These are phyloP conservation scores for Haliclystus octoradiatus DNA, from an alignment of 30 jellyfish, hydroid and myxozoan genomes.

Conservation along the genomic window DNA sequence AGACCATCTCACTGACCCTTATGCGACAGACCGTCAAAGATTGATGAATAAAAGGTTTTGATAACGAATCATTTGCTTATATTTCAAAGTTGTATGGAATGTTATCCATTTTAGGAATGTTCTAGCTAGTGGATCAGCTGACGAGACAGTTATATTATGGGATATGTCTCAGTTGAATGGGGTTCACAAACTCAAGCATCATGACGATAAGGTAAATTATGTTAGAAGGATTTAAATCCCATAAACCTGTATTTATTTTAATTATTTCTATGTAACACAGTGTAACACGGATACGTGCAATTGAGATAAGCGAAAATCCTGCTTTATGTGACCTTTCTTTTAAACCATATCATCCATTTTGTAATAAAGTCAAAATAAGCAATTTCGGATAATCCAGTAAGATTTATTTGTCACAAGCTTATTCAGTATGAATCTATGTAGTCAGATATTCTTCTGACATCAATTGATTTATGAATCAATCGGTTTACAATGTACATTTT, in stretches of 20 bases:
- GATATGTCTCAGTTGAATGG: slow-evolving; percentile 59
- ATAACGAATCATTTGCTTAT: background rate
- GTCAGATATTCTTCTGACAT: no score
- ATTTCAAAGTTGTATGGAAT: background rate
- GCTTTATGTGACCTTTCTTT: background rate
- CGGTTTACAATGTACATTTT: no score
- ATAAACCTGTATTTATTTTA: background rate
- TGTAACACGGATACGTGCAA: background rate
- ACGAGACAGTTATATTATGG: slow-evolving; percentile 60
- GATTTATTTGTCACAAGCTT: no score
- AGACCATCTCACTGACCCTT: no score
- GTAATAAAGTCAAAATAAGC: background rate
- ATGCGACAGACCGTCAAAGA: no score
- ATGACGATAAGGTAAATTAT: slow-evolving; percentile 56
- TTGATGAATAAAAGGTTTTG: no score
- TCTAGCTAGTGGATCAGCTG: slow-evolving; percentile 95
- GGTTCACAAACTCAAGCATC: slow-evolving; percentile 61
- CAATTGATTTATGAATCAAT: no score
- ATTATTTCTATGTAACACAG: background rate
- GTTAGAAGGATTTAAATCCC: background rate
- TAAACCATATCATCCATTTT: background rate
- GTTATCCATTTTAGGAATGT: slow-evolving; percentile 45
- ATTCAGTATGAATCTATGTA: no score
- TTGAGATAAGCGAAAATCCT: background rate
- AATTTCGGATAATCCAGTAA: no score